Conservation (phyloP, 2,113 vertebrate species). For the Cynoglossus semilaevis region DNA sequence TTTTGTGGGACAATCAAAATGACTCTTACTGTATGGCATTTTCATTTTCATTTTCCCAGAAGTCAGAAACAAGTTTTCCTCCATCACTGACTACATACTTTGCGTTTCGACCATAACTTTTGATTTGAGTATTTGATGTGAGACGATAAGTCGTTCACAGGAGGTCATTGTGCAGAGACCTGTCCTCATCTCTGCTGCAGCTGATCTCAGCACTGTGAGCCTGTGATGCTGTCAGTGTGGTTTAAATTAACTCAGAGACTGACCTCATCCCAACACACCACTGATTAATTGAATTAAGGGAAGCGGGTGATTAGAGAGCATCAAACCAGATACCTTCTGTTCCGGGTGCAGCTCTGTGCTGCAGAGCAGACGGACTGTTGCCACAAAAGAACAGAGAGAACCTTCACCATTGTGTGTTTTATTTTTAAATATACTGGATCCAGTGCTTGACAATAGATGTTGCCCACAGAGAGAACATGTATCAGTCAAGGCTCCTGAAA, state of each 20-base stretch:
- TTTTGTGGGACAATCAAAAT: no score
- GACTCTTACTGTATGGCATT: no score
- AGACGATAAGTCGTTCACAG: not conserved
- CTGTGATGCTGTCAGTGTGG: constrained; percentile 29
- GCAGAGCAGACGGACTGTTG: constrained; percentile 19
- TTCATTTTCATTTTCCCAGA: no score
- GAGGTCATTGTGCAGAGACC: not conserved
- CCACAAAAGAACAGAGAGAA: not conserved
- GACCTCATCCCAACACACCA: constrained; percentile 51
- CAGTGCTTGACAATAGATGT: constrained; percentile 32
- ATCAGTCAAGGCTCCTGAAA: constrained; percentile 59
- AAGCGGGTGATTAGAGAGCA: constrained; percentile 60
- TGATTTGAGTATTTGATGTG: not conserved
- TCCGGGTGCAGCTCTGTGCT: constrained; percentile 10
- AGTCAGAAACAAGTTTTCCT: no score
- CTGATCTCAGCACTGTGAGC: constrained; percentile 19
- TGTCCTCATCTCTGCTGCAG: not conserved
- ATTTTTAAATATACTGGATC: constrained; percentile 29
- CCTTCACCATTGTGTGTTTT: constrained; percentile 23
- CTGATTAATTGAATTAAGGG: constrained; percentile 69
- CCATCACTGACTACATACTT: no score
- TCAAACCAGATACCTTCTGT: constrained; percentile 54
- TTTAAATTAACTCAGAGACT: constrained; percentile 39
- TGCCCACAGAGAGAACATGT: constrained; percentile 34
- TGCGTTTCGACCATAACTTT: not conserved